Base-by-base conservation (phyloP, 1,140 invertebrate genomes). In the Diachasmimorpha longicaudata region DNA sequence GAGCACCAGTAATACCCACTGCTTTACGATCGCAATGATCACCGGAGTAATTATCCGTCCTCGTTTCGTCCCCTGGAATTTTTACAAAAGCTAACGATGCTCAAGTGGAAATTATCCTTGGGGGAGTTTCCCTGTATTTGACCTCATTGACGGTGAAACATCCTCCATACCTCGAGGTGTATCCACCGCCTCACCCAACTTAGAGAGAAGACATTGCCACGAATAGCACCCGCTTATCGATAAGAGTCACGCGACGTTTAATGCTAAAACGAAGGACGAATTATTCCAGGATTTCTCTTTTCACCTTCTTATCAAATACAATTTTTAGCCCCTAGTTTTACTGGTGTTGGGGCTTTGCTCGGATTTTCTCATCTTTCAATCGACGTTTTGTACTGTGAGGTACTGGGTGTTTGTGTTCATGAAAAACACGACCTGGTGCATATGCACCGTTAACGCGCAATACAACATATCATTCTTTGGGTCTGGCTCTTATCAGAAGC, bases 261-360 rank as follows among this genome's bases (percentile, higher is more conserved):
- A 42, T 37, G 55, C 13, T 14, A 42, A 67, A 25, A 74, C 73
- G 72, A 77, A 77, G 76, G 46, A 78, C 74, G 74, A 75, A 78
- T 78, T 75, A 52, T 74, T 74, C 31, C 46, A 72, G 77, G 77
- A 78, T 78, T 78, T 78, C 77, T 78, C 74, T 78, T 78, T 78
- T 78, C 74, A 76, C 77, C 70, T 73, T 78, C 75, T 70, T 73
- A 73, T 63, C 58, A 73, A n/a, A 63, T 63, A 21, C 36, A 25
- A 37, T 73, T 63, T 73, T 52, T 58, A 14, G 16, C 70, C 37
- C 31, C 31, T 10, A 21, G 21, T 25, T 37, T 73, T 48, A 70
- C 69, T 70, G 37, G 44, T 31, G 21, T 31, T 19, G 31, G 31
- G 16, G 16, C 31, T 42, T 6, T 42, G 39, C 9, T 10, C 13